Conservation (phyloP, 1,140 invertebrate genomes). For the Brachionus manjavacas region DNA sequence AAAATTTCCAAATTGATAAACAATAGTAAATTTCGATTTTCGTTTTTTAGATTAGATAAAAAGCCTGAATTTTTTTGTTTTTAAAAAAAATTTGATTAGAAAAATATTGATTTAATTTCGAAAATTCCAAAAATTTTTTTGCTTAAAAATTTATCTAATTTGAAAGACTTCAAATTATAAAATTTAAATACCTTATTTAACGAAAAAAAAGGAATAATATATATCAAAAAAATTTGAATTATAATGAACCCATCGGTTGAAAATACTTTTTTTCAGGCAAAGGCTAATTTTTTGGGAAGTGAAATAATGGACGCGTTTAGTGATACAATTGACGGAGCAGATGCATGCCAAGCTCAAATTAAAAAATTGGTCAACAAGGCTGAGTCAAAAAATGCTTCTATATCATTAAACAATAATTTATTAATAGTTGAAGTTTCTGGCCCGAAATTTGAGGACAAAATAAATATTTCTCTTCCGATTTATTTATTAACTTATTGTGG, state of each 20-base stretch:
- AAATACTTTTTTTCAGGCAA: neutral
- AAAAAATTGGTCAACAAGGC: neutral
- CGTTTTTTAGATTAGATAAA: no score
- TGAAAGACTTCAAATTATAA: neutral
- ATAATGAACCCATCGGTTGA: no score
- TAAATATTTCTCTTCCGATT: neutral
- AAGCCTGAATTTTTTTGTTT: no score
- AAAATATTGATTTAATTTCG: neutral
- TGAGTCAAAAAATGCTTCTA: neutral
- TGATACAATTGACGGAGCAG: neutral
- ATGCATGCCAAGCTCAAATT: neutral
- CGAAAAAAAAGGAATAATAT: neutral
- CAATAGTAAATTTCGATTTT: no score
- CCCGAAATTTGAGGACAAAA: neutral
- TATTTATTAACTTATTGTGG: neutral
- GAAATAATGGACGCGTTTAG: neutral
- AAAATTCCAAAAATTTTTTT: neutral
- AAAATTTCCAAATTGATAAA: no score
- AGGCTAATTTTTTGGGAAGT: neutral
- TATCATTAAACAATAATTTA: neutral
- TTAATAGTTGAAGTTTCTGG: neutral
- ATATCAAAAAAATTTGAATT: no score
- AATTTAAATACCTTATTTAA: neutral
- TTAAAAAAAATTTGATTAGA: no score
- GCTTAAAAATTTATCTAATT: neutral